Evolutionary conservation across 1,140 invertebrate species (phyloP), one percentile per base, ranked within the genome.

Genomic region (Drosophila serrata): DNA sequence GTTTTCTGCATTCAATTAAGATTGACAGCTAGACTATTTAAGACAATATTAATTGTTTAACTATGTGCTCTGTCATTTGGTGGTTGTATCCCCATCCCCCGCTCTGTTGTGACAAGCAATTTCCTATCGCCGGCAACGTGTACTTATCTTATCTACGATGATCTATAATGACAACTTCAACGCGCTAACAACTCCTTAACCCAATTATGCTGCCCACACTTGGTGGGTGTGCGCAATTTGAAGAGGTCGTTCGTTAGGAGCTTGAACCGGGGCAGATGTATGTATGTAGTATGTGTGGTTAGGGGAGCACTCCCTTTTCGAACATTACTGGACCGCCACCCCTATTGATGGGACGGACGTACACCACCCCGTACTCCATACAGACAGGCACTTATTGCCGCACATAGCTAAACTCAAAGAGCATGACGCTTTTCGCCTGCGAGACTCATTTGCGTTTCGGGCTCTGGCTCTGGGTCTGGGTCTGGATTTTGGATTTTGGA

Each of bases 371-470:
- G 29, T 40, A 62, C 35, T 59, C 48, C 19, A 43, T 17, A 43
- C 56, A 49, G 33, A 57, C 46, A 59, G 27, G 60, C 49, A 73
- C 61, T 65, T 75, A 65, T 55, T 49, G 51, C 37, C 59, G 73
- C 29, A 39, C 40, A 58, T 58, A 57, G 40, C 43, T 35, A 29
- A 74, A 69, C 76, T 87, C 84, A 87, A 90, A 87, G 64, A 84
- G 76, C 84, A 87, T 87, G 85, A 87, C 84, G 84, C 61, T 84
- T 67, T 58, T 42, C 51, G 77, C 81, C 79, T 80, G 69, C 65
- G 77, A 87, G 82, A 84, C 85, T 90, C 84, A 90, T 90, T 87
- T 87, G 84, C 81, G 85, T 90, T 88, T 75, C 72, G 70, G 68
- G 86, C 79, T 76, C 58, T 49, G 46, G 9, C 2, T 49, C n/a